phyloP scores from a whole-genome alignment of 1,140 invertebrate genomes.

The Leptonema lineaticorne region DNA sequence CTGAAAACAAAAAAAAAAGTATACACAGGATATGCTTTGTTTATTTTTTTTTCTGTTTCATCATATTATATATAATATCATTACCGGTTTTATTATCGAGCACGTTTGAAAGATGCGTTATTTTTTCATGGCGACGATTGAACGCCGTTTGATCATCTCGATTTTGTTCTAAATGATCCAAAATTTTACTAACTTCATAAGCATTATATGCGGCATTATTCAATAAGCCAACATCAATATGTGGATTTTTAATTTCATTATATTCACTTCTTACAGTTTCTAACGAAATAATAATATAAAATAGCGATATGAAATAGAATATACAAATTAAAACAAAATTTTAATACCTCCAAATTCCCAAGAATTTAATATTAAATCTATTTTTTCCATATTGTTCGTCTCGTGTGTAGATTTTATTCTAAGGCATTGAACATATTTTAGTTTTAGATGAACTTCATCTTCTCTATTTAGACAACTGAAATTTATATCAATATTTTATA shows the following conservation, averaged over 20 bases:
- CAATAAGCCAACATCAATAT: conserved; percentile 14
- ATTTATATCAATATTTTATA: conserved; percentile 10
- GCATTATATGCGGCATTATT: conserved; percentile 24
- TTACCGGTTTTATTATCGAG: too few species aligned
- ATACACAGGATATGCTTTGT: too few species aligned
- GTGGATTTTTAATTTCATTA: background rate
- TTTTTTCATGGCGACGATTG: background rate
- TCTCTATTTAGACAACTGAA: conserved; percentile 14
- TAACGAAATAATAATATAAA: conserved; percentile 20
- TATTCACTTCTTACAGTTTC: conserved; percentile 20
- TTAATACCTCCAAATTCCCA: conserved; percentile 36
- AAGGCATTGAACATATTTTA: conserved; percentile 24
- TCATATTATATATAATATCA: too few species aligned
- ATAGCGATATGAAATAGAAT: background rate
- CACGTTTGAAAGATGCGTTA: too few species aligned
- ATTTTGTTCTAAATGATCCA: background rate
- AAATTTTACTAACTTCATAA: conserved; percentile 11
- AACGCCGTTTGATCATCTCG: too few species aligned
- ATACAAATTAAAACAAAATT: background rate
- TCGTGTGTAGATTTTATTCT: conserved; percentile 14
- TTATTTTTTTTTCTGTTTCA: too few species aligned
- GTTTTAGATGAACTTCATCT: conserved; percentile 19
- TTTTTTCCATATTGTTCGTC: background rate
- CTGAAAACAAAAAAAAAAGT: conserved; percentile 1
- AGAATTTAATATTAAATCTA: background rate